Percentiles rank a stretch among this genome's conserved stretches.
These are phyloP conservation scores for Balaeniceps rex DNA, from an alignment of 2,113 vertebrate genomes.

Conservation along the genomic window DNA sequence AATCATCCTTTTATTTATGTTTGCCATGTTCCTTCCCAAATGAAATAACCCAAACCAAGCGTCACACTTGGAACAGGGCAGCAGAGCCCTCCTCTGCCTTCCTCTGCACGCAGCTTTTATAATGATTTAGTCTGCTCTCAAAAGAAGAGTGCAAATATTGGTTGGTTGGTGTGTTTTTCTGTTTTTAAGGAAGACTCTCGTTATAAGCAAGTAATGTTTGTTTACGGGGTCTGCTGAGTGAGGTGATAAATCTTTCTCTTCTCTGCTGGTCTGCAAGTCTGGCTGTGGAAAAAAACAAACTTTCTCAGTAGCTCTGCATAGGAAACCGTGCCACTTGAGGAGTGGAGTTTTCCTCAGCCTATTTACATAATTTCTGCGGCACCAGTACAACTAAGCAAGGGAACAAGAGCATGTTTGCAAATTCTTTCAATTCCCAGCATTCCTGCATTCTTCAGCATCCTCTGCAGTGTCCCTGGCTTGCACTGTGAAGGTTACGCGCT, in stretches of 20 bases:
- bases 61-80: fast-evolving
- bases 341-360: not conserved
- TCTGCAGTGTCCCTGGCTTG: not conserved
- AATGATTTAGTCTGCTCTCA: not conserved
- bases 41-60: not conserved
- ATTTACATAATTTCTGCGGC: not conserved
- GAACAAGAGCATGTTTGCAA: not conserved
- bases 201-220: not conserved
- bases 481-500: not conserved
- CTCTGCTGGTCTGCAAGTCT: not conserved
- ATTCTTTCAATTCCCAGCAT: conserved; percentile 13
- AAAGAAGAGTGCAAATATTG: not conserved
- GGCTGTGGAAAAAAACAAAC: not conserved
- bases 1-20: not conserved
- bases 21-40: not conserved
- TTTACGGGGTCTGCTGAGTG: fast-evolving
- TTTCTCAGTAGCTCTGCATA: not conserved
- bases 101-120: not conserved
- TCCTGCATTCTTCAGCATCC: not conserved
- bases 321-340: not conserved
- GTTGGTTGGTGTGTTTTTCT: not conserved
- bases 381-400: not conserved
- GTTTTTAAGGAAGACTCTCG: not conserved
- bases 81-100: not conserved
- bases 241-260: not conserved